These are phyloP conservation scores for Potamilus streckersoni DNA, from an alignment of 1,140 invertebrate genomes.

Conservation along the genomic window DNA sequence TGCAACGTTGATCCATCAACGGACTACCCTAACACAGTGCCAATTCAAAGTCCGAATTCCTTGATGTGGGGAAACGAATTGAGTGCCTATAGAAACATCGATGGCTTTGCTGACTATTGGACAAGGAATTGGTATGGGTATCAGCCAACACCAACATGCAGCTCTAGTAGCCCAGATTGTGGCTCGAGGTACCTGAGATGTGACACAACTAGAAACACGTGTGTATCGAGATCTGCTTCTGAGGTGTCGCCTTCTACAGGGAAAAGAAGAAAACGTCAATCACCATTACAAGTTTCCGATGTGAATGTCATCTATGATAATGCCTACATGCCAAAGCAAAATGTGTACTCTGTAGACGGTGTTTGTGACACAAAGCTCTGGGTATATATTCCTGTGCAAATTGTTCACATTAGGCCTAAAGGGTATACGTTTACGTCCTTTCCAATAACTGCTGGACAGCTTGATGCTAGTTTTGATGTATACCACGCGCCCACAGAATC, in stretches of 20 bases:
- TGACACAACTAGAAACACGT: not conserved
- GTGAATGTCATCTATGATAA: not conserved
- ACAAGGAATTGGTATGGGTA: constrained; percentile 12
- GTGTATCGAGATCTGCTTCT: constrained; percentile 6
- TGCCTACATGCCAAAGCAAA: not conserved
- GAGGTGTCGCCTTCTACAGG: no score
- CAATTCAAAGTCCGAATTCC: no score
- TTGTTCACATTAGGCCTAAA: constrained; percentile 1
- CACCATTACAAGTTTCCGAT: not conserved
- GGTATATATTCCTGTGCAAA: not conserved
- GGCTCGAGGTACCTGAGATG: constrained; percentile 9
- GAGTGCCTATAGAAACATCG: constrained; percentile 8
- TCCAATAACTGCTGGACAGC: constrained; percentile 8
- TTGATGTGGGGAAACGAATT: no score
- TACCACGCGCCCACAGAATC: not conserved
- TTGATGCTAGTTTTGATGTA: not conserved
- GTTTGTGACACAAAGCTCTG: not conserved
- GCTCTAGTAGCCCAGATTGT: not conserved
- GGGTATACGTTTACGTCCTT: constrained; percentile 7
- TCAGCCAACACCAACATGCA: constrained; percentile 6
- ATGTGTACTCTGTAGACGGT: not conserved
- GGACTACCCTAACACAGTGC: constrained; percentile 5
- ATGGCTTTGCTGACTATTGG: constrained; percentile 20
- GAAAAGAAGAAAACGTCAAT: not conserved
- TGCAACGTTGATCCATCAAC: constrained; percentile 15